Evolutionary conservation across 2,113 vertebrate genomes (phyloP).

Genomic region (Halichoerus grypus): DNA sequence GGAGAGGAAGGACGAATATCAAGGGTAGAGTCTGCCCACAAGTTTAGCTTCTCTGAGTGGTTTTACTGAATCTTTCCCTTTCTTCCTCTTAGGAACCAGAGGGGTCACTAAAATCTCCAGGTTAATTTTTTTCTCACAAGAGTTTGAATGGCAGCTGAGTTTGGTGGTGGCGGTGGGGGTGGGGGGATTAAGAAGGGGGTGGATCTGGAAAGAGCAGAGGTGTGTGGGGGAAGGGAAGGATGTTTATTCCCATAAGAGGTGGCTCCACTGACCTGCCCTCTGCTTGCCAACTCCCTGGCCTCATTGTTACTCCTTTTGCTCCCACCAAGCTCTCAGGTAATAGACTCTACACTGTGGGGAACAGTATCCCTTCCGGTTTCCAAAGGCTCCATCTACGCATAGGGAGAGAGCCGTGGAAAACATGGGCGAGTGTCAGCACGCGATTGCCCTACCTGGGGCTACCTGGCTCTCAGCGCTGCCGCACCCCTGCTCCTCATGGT

Average conservation of each 20-base stretch:
- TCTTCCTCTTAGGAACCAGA: background rate
- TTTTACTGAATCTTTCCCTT: background rate
- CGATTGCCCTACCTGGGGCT: accelerated
- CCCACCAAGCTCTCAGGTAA: background rate
- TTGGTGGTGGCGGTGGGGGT: background rate
- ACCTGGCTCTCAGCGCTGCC: background rate
- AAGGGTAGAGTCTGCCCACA: background rate
- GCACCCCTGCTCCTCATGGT: background rate
- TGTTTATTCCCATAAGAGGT: background rate
- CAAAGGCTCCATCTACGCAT: accelerated
- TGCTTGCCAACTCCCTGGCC: background rate
- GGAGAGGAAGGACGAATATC: background rate
- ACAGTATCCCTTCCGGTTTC: background rate
- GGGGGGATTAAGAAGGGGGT: background rate
- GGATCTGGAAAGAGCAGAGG: background rate
- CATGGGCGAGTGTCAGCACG: accelerated
- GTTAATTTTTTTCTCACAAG: background rate
- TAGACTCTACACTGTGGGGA: background rate
- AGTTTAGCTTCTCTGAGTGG: background rate
- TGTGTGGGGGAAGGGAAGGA: background rate
- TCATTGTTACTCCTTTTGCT: accelerated
- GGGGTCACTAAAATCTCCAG: background rate
- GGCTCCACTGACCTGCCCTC: background rate
- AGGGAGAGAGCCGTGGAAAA: background rate
- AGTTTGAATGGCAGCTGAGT: background rate